phyloP scores from a whole-genome alignment of 2,797 vertebrate genomes.

The Erithacus rubecula region DNA sequence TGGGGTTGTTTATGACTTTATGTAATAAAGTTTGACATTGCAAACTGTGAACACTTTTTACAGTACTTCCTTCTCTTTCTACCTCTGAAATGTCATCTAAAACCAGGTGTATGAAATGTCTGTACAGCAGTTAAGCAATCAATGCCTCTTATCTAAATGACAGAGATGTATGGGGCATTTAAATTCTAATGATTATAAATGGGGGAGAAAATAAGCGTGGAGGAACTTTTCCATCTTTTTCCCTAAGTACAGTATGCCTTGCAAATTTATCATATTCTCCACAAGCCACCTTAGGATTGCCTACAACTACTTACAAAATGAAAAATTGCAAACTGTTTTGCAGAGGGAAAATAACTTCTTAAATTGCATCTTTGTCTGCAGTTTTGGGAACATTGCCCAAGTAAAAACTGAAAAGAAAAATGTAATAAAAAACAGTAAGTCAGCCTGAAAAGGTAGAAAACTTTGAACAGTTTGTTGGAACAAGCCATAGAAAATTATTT shows the following conservation, averaged over 20 bases:
- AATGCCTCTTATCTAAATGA: slow-evolving; percentile 70
- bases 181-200: slow-evolving; percentile 75
- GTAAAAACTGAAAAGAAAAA: slow-evolving; percentile 12
- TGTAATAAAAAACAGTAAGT: not conserved
- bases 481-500: slow-evolving; percentile 47
- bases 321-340: slow-evolving; percentile 44
- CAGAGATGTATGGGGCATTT: slow-evolving; percentile 72
- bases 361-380: slow-evolving; percentile 48
- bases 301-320: slow-evolving; percentile 12
- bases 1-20: slow-evolving; percentile 66
- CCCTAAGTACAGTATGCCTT: slow-evolving; percentile 50
- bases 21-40: slow-evolving; percentile 62
- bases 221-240: slow-evolving; percentile 68
- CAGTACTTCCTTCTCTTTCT: slow-evolving; percentile 49
- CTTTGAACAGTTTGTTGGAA: slow-evolving; percentile 11
- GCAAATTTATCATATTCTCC: slow-evolving; percentile 62
- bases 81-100: slow-evolving; percentile 63
- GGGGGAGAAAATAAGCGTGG: slow-evolving; percentile 69
- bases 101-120: slow-evolving; percentile 71
- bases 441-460: slow-evolving; percentile 33
- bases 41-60: slow-evolving; percentile 58
- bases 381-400: slow-evolving; percentile 18
- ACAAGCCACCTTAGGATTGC: not conserved
- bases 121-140: slow-evolving; percentile 65
- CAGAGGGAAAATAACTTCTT: slow-evolving; percentile 57